phyloP scores from a whole-genome alignment of 2,797 vertebrate species.

The Neoniphon sammara region DNA sequence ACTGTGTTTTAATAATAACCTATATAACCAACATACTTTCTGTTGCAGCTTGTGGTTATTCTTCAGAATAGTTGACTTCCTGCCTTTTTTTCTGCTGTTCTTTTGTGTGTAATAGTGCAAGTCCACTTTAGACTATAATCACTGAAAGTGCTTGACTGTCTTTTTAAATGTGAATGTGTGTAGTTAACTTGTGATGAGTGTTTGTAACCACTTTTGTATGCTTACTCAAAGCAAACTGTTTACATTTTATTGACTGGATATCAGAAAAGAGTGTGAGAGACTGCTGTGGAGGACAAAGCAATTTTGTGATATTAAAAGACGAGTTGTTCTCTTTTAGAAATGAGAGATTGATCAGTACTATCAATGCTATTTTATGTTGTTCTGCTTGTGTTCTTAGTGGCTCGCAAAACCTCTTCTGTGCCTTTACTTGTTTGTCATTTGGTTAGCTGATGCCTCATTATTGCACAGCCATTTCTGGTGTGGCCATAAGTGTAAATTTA shows the following conservation, averaged over 20 bases:
- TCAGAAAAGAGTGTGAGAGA: conserved; percentile 20
- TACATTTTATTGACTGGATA: conserved; percentile 62
- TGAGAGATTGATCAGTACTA: conserved; percentile 28
- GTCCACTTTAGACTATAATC: conserved; percentile 27
- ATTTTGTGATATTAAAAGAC: conserved; percentile 18
- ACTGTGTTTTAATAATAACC: conserved; percentile 39
- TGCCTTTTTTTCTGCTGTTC: conserved; percentile 31
- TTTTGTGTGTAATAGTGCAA: not conserved
- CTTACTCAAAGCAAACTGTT: conserved; percentile 67
- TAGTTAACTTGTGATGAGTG: conserved; percentile 55
- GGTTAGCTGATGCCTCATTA: conserved; percentile 37
- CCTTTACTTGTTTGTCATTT: conserved; percentile 46
- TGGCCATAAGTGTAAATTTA: conserved; percentile 48
- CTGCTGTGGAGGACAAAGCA: not conserved
- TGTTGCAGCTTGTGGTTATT: conserved; percentile 15
- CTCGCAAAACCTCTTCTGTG: conserved; percentile 40
- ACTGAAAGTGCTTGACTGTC: conserved; percentile 38
- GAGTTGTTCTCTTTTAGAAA: conserved; percentile 38
- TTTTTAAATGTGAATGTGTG: conserved; percentile 73
- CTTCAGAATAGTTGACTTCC: conserved; percentile 9
- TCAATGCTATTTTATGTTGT: conserved; percentile 42
- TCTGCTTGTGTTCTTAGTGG: conserved; percentile 21
- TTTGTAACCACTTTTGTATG: conserved; percentile 72
- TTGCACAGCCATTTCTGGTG: conserved; percentile 33
- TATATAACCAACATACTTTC: conserved; percentile 25